Conservation (phyloP, 2,113 vertebrate genomes). For the Callipepla squamata region DNA sequence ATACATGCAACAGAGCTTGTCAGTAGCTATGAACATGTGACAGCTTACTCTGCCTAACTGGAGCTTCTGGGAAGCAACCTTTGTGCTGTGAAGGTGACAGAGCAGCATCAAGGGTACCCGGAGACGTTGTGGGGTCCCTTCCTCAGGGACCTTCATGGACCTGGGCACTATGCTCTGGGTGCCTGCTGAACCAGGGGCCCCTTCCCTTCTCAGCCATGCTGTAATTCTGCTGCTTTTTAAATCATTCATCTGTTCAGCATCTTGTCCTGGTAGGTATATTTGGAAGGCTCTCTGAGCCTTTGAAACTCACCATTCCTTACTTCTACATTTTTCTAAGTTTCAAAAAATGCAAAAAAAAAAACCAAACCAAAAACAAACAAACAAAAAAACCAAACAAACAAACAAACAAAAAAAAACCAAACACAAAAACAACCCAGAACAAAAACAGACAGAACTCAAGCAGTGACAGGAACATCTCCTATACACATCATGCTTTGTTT, state of each 20-base stretch:
- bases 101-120: not conserved
- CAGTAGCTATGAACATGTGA: not conserved
- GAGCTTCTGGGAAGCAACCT: not conserved
- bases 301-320: not conserved
- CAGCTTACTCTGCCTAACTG: not conserved
- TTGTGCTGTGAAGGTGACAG: not conserved
- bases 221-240: not conserved
- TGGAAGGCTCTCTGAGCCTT: not conserved
- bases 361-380: no score
- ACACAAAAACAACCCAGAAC: fast-evolving
- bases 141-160: not conserved
- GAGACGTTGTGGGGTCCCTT: not conserved
- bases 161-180: not conserved
- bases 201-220: not conserved
- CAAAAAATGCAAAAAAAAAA: not conserved
- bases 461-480: not conserved
- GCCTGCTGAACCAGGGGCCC: not conserved
- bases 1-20: not conserved
- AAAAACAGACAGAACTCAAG: not conserved
- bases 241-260: not conserved
- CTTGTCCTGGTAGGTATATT: fast-evolving
- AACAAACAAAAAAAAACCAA: not conserved
- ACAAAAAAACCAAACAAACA: not conserved
- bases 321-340: not conserved
- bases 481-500: not conserved